Evolutionary conservation across 1,140 invertebrate genomes (phyloP).

Genomic region (Calephelis virginiensis): DNA sequence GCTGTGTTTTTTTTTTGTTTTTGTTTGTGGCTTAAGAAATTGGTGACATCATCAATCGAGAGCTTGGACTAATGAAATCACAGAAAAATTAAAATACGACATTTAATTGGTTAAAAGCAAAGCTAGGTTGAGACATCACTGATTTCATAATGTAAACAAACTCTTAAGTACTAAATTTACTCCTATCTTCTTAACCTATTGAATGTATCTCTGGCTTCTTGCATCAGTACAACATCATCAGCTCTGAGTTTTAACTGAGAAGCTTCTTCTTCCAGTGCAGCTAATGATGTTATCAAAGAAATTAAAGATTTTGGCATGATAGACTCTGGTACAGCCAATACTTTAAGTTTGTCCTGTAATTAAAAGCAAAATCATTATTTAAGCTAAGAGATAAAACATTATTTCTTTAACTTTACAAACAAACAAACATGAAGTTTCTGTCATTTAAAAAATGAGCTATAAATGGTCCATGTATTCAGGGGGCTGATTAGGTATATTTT

Average conservation of each 20-base stretch:
- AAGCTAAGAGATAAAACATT: no score
- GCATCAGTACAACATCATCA: conserved; percentile 55
- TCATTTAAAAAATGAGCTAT: no score
- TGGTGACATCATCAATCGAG: no score
- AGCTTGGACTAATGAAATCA: no score
- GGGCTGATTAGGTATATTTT: no score
- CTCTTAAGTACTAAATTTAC: background rate
- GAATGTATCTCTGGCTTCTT: conserved; percentile 50
- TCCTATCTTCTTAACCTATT: conserved; percentile 40
- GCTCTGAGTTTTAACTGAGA: conserved; percentile 42
- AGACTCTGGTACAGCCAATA: conserved; percentile 50
- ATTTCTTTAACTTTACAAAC: background rate
- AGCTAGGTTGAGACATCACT: background rate
- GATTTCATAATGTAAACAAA: background rate
- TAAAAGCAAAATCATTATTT: background rate
- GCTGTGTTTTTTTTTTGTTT: no score
- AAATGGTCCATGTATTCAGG: no score
- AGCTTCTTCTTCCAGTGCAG: conserved; percentile 42
- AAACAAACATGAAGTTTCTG: conserved; percentile 6
- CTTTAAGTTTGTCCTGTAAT: conserved; percentile 19
- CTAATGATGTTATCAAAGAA: conserved; percentile 40
- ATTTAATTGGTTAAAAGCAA: background rate
- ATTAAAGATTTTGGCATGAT: conserved; percentile 50
- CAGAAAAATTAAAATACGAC: no score
- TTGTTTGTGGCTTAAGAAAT: no score